Evolutionary conservation across 2,113 vertebrate species (phyloP).

Genomic region (Tretioscincus oriximinensis): DNA sequence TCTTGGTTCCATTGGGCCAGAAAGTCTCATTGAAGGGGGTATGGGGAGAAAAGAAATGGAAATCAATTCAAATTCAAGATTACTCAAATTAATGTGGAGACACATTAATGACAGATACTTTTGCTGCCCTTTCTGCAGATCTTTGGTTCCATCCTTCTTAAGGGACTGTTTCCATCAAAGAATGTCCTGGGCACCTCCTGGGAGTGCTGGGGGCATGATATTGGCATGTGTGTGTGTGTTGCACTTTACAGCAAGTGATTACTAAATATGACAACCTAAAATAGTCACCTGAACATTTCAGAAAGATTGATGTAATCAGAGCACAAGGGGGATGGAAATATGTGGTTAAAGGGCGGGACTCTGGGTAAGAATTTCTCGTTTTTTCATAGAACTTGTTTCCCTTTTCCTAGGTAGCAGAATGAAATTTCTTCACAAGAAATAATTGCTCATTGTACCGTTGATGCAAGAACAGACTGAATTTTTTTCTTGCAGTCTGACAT

Average conservation of each 20-base stretch:
- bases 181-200: neutral
- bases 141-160: no score
- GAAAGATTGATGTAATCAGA: neutral
- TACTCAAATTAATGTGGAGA: no score
- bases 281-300: neutral
- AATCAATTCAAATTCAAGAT: no score
- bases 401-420: slow-evolving; percentile 75
- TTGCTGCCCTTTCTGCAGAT: no score
- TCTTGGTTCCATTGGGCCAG: no score
- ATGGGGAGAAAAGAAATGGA: no score
- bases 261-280: no score
- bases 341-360: neutral
- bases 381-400: neutral
- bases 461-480: slow-evolving; percentile 30
- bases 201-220: neutral
- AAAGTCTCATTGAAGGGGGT: no score
- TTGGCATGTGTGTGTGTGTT: neutral
- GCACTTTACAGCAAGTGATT: neutral
- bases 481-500: slow-evolving; percentile 16
- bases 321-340: neutral
- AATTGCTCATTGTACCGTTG: slow-evolving; percentile 25
- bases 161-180: no score
- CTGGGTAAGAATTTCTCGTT: neutral
- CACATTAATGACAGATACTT: no score
- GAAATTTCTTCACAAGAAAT: slow-evolving; percentile 83